Evolutionary conservation across 1,140 invertebrate species (phyloP), one percentile per base, ranked within the genome.

Genomic region (Stegodyphus dumicola): DNA sequence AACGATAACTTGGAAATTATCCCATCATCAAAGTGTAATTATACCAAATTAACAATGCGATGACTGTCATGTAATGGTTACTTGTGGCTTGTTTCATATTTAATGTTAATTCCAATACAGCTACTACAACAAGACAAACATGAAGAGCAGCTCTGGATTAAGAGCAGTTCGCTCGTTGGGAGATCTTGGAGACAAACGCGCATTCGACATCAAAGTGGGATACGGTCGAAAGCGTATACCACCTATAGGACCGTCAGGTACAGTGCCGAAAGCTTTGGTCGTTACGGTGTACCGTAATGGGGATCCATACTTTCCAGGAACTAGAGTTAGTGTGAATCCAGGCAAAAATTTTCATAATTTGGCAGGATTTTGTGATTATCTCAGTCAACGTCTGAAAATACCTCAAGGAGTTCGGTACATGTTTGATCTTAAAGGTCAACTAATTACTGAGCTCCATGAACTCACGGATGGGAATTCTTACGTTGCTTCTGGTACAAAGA

Each of bases 281-380:
- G 95, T 98, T 60, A 94, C 95, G 0, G 97, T 98, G 90, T 98
- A 95, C 91, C 94, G 95, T 89, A 99, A 98, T 93, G 97, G 97
- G 6, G 96, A 98, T 90, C 94, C 95, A 0, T 96, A 96, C 89
- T 96, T 95, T 90, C 95, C 95, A 52, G 96, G 96, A 0, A 93
- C 96, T 33, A 95, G 96, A 90, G 94, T 96, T 89, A 94, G 96
- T 64, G 96, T 98, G 89, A 95, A 95, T 87, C 95, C 95, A 5
- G 95, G 95, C 1, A 92, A 95, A 84, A 96, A 97, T 89, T 95
- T 98, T 87, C 93, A 93, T 33, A 95, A 94, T 11, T 91, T 98
- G 91, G 96, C 97, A 88, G 94, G 94, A 6, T 92, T 99, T 5
- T 92, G 96, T 87, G 95, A 96, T 88, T 95, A 89, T 77, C 87